These are phyloP conservation scores for Drosophila meridiana DNA, from an alignment of 2,888 invertebrate species.

Conservation along the genomic window DNA sequence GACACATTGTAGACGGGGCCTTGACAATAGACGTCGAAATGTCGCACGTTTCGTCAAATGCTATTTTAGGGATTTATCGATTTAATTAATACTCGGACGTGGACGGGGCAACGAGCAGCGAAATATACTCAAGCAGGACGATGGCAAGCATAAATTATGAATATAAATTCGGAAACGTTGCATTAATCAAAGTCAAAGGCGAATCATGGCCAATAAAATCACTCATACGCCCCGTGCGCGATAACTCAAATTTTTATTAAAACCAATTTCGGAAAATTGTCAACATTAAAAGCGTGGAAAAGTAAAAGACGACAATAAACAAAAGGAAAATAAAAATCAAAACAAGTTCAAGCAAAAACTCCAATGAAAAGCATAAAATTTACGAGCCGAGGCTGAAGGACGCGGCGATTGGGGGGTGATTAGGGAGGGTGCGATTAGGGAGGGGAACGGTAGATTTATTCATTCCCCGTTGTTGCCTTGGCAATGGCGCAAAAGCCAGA, in stretches of 20 bases:
- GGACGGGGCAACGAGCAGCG: conserved; percentile 4
- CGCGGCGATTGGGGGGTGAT: neutral
- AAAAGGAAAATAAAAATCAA: conserved; percentile 7
- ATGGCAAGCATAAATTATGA: conserved; percentile 23
- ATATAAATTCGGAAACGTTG: conserved; percentile 12
- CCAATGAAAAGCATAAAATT: conserved; percentile 58
- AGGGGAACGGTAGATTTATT: conserved; percentile 1
- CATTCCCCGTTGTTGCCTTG: conserved; percentile 51
- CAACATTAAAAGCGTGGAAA: conserved; percentile 22
- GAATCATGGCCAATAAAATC: conserved; percentile 25
- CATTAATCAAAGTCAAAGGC: neutral
- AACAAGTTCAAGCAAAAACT: conserved; percentile 52
- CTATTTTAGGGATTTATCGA: conserved; percentile 76
- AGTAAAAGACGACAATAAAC: conserved; percentile 14
- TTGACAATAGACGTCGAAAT: conserved; percentile 54
- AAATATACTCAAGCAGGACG: neutral
- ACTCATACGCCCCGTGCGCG: conserved; percentile 42
- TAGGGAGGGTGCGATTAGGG: too few species aligned
- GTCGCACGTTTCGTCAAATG: conserved; percentile 58
- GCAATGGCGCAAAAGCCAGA: conserved; percentile 51
- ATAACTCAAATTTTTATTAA: conserved; percentile 44
- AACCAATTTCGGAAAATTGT: conserved; percentile 38
- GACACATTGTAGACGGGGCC: neutral
- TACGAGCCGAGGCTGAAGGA: neutral
- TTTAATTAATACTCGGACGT: conserved; percentile 51